Conservation (phyloP, 2,113 vertebrate species). For the Callorhinus ursinus region DNA sequence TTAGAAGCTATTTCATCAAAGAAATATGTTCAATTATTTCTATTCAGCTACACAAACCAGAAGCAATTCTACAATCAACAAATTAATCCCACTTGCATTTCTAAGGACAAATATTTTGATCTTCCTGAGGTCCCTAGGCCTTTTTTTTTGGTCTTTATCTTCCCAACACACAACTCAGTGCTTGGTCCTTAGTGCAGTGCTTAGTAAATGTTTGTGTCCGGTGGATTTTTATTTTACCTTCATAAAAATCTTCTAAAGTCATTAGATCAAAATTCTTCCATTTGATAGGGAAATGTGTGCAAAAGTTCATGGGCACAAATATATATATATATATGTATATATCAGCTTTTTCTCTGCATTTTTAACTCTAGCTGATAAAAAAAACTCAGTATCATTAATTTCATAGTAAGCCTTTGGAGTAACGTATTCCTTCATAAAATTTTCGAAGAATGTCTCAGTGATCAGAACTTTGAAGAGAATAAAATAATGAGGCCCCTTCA, state of each 20-base stretch:
- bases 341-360: background rate
- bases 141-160: background rate
- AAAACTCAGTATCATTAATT: background rate
- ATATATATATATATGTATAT: background rate
- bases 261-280: background rate
- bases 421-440: background rate
- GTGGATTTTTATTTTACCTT: conserved; percentile 2
- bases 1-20: conserved; percentile 39
- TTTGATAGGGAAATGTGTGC: background rate
- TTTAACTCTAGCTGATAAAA: conserved; percentile 12
- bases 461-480: conserved; percentile 26
- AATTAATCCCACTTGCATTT: background rate
- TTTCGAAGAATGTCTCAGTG: background rate
- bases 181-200: background rate
- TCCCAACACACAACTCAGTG: background rate
- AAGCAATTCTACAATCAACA: background rate
- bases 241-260: background rate
- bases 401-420: conserved; percentile 6
- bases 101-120: background rate
- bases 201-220: background rate
- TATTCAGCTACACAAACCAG: background rate
- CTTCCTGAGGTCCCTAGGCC: background rate
- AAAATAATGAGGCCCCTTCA: background rate
- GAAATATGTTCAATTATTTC: background rate
- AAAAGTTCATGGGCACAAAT: background rate